Evolutionary conservation across 2,113 vertebrate species (phyloP).

Genomic region (Uria lomvia): DNA sequence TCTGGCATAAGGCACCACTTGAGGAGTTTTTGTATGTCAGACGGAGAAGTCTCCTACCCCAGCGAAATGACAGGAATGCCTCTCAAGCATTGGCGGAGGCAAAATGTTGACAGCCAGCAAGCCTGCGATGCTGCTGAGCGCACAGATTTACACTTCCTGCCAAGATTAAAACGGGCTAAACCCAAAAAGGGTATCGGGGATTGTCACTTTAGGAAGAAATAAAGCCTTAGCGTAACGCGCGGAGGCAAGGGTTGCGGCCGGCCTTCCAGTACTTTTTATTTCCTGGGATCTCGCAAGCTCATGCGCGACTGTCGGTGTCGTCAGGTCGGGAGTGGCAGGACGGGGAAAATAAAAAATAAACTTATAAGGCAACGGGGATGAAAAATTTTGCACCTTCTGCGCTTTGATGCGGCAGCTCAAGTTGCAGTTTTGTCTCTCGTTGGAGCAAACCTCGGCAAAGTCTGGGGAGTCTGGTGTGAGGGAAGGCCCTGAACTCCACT

Average conservation of each 20-base stretch:
- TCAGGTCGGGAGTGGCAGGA: not conserved
- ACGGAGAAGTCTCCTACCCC: slow-evolving; percentile 65
- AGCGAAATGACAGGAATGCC: slow-evolving; percentile 73
- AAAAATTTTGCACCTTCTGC: not conserved
- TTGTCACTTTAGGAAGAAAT: slow-evolving; percentile 74
- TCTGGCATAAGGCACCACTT: slow-evolving; percentile 53
- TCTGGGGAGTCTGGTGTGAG: not conserved
- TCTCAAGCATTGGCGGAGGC: slow-evolving; percentile 72
- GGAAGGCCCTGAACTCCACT: not conserved
- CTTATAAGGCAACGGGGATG: not conserved
- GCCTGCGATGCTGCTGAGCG: slow-evolving; percentile 64
- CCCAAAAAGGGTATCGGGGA: slow-evolving; percentile 74
- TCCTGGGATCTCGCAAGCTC: not conserved
- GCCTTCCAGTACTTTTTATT: not conserved
- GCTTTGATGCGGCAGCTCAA: not conserved
- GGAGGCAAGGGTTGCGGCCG: not conserved
- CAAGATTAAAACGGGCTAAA: slow-evolving; percentile 77
- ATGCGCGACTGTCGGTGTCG: rapidly evolving
- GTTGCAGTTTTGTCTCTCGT: not conserved
- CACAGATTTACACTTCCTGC: slow-evolving; percentile 76
- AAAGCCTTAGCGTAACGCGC: not conserved
- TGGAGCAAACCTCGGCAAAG: not conserved
- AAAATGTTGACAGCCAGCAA: slow-evolving; percentile 76
- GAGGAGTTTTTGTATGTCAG: slow-evolving; percentile 64
- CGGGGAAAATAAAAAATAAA: not conserved